phyloP scores from a whole-genome alignment of 2,888 invertebrate genomes.

The Gisinianus flammeolus region DNA sequence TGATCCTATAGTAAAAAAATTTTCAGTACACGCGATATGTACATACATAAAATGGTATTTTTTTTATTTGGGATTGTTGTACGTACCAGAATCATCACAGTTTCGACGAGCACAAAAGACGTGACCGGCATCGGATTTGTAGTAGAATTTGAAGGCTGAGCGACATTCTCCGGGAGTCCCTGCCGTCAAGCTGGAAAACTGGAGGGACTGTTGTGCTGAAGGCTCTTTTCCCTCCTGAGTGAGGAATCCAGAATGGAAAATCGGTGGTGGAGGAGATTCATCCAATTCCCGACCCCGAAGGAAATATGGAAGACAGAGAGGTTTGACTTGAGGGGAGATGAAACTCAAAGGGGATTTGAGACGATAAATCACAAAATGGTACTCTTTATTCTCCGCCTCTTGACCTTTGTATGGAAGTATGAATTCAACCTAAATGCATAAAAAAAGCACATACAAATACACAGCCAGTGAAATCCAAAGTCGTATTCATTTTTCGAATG shows the following conservation, averaged over 20 bases:
- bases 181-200: not conserved
- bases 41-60: not conserved
- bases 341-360: constrained; percentile 33
- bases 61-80: not conserved
- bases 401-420: constrained; percentile 35
- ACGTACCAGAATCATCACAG: not conserved
- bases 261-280: not conserved
- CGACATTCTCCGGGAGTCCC: not conserved
- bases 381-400: constrained; percentile 33
- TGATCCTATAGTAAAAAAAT: no score
- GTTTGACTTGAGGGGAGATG: not conserved
- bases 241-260: no score
- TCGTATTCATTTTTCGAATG: no score
- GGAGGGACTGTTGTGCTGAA: not conserved
- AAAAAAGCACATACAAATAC: no score
- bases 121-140: not conserved
- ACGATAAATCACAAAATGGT: constrained; percentile 38
- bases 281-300: not conserved
- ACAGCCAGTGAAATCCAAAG: no score
- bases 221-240: not conserved
- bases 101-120: not conserved
- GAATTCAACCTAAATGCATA: constrained; percentile 36
- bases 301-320: not conserved
- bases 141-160: not conserved
- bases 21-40: not conserved